Base-by-base conservation (phyloP, 2,888 invertebrate genomes). In the Melinaea menophilus region DNA sequence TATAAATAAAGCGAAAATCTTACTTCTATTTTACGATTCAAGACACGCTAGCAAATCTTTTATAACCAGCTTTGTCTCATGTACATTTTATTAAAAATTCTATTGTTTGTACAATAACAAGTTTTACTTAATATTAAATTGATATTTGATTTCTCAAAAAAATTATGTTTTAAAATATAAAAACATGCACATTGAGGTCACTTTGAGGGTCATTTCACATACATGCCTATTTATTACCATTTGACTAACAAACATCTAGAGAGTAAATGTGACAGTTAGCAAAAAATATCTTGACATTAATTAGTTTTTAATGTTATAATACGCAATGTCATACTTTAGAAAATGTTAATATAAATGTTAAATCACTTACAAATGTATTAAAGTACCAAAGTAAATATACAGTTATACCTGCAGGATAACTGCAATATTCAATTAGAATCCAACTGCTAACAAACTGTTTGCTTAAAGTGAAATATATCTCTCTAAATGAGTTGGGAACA, bases 401-500 rank as follows among this genome's bases (percentile, higher is more conserved):
- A 9, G 41, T 41, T 9, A 7, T 41, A 9, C 41, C 5, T 31
- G n/a, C 7, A 9, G 31, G 9, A 22, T 51, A 51, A 22, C 22
- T 51, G 22, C 51, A 51, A 51, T 51, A 9, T 22, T 31, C 51
- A 51, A 51, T 51, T 51, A 51, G 51, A 9, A 7, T 51, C 51
- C 31, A 9, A 51, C 51, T 51, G 51, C 51, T 51, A 51, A 51
- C 31, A 51, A 51, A 9, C 51, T 51, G 48, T 45, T 75, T 73
- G 73, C 69, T 67, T 69, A 51, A 73, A 71, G 70, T 64, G 68
- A 75, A 73, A 72, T 73, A 73, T 76, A 75, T 72, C 69, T 72
- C 68, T 71, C 75, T 51, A 67, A 67, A 67, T 75, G 73, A 74
- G 78, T 74, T 72, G 75, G 71, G 73, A 73, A 72, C 71, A 69